phyloP scores from a whole-genome alignment of 2,888 invertebrate genomes.

The Drosophila melanosoma region DNA sequence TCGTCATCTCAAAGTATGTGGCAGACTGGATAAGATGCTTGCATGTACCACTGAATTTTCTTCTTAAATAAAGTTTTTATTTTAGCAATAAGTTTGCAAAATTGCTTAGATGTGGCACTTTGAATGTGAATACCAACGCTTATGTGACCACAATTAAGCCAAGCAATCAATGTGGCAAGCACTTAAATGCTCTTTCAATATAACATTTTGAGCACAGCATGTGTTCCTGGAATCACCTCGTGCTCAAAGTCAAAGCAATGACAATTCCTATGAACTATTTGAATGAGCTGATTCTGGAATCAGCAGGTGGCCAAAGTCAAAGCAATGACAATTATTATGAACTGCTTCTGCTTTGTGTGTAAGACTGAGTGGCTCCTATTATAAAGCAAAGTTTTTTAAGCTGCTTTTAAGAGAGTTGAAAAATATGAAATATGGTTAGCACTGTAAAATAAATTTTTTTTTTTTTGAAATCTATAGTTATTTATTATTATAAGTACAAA shows the following conservation, averaged over 20 bases:
- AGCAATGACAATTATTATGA: too few relatives aligned
- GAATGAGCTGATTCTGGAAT: background rate
- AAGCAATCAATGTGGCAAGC: conserved; percentile 29
- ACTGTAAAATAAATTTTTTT: too few relatives aligned
- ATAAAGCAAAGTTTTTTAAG: background rate
- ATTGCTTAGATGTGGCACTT: conserved; percentile 32
- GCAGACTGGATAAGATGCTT: conserved; percentile 6
- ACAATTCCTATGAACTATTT: background rate
- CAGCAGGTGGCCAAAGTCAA: background rate
- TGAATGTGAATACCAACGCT: conserved; percentile 13
- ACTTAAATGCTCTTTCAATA: conserved; percentile 12
- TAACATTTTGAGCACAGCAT: background rate
- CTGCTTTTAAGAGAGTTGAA: background rate
- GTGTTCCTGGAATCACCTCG: background rate
- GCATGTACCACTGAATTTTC: background rate
- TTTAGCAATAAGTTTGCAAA: conserved; percentile 37
- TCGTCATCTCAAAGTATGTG: conserved; percentile 52
- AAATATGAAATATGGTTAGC: background rate
- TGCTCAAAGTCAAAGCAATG: conserved; percentile 4
- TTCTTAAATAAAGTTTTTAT: conserved; percentile 42
- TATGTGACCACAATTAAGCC: conserved; percentile 25
- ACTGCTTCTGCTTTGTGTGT: too few relatives aligned
- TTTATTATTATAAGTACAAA: too few relatives aligned
- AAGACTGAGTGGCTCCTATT: background rate
- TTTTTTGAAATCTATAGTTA: background rate